phyloP scores from a whole-genome alignment of 2,113 vertebrate species.

The Microtus oregoni region DNA sequence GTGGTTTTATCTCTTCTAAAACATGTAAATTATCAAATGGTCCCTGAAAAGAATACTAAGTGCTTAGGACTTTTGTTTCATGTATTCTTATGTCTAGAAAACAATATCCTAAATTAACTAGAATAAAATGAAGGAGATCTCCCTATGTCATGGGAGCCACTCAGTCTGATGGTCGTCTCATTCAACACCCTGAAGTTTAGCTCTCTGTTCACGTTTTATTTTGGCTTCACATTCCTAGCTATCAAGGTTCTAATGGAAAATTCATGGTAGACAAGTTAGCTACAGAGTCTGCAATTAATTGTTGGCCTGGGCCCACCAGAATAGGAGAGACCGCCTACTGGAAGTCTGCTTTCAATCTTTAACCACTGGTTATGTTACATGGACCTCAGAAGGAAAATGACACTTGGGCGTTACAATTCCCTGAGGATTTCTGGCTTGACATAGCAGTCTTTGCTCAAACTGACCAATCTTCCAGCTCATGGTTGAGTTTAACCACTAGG shows the following conservation, averaged over 20 bases:
- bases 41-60: background rate
- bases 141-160: background rate
- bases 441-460: background rate
- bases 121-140: background rate
- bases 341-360: background rate
- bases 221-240: constrained; percentile 7
- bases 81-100: background rate
- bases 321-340: background rate
- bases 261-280: background rate
- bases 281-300: background rate
- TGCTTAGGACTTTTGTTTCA: background rate
- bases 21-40: background rate
- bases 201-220: background rate
- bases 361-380: background rate
- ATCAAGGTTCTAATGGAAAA: background rate
- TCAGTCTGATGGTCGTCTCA: background rate
- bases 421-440: background rate
- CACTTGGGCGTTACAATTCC: background rate
- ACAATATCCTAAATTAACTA: background rate
- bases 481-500: background rate
- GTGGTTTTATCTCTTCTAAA: background rate
- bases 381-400: background rate
- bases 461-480: background rate
- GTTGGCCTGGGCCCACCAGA: background rate
- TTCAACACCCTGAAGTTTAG: background rate